Percentiles rank a stretch among this genome's conserved stretches.
phyloP scores from a whole-genome alignment of 2,888 invertebrate genomes.

The Caenorhabditis wallacei region DNA sequence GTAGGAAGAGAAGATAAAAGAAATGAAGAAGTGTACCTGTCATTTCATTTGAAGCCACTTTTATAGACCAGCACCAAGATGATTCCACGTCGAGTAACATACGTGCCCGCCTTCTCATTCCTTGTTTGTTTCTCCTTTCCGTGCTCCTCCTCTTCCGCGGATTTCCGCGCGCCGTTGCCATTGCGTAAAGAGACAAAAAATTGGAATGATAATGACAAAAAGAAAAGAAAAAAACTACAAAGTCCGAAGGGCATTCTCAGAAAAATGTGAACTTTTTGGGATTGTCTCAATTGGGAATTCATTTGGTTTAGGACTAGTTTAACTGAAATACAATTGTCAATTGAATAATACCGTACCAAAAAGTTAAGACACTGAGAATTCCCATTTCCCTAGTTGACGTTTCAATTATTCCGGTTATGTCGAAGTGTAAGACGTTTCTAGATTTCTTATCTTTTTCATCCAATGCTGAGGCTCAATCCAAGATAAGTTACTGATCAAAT shows the following conservation, averaged over 20 bases:
- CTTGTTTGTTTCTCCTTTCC: slow-evolving; percentile 40
- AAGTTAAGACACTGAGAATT: too few species aligned
- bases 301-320: too few species aligned
- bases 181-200: slow-evolving; percentile 25
- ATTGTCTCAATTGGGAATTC: too few species aligned
- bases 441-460: too few species aligned
- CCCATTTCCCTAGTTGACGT: too few species aligned
- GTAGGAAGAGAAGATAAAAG: neutral
- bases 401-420: too few species aligned
- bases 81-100: slow-evolving; percentile 54
- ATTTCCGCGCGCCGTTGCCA: slow-evolving; percentile 45
- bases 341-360: too few species aligned
- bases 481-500: too few species aligned
- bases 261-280: slow-evolving; percentile 17
- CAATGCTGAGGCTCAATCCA: too few species aligned
- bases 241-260: slow-evolving; percentile 13
- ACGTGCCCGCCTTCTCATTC: slow-evolving; percentile 41
- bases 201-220: slow-evolving; percentile 30
- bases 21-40: slow-evolving; percentile 34
- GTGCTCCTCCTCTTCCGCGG: slow-evolving; percentile 27
- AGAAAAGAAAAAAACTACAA: slow-evolving; percentile 16
- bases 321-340: too few species aligned
- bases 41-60: slow-evolving; percentile 28
- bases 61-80: slow-evolving; percentile 39
- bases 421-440: too few species aligned